Conservation (phyloP, 2,113 vertebrate species). For the Cyprinus carpio region DNA sequence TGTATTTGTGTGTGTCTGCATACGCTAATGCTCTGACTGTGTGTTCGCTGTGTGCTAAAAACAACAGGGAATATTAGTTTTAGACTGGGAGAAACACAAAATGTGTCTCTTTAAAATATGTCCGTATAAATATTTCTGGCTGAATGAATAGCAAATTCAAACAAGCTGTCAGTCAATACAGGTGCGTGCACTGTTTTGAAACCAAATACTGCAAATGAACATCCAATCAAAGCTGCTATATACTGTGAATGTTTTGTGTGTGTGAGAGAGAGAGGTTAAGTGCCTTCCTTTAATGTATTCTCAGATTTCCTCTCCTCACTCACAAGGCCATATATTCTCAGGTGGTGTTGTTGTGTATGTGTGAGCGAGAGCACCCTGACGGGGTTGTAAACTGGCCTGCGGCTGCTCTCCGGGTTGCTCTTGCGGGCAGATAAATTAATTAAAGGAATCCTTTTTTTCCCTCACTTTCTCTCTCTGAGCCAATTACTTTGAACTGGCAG, state of each 20-base stretch:
- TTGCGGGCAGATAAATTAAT: slow-evolving; percentile 91
- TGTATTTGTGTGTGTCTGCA: background rate
- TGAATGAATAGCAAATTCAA: slow-evolving; percentile 18
- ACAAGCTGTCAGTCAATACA: slow-evolving; percentile 34
- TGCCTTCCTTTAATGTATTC: slow-evolving; percentile 43
- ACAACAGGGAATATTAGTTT: background rate
- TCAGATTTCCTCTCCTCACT: slow-evolving; percentile 23
- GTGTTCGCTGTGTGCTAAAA: background rate
- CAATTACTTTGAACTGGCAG: slow-evolving; percentile 90
- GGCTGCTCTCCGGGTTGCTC: slow-evolving; percentile 85
- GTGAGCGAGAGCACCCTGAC: slow-evolving; percentile 74
- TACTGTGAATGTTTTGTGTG: background rate
- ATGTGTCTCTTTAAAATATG: slow-evolving; percentile 17
- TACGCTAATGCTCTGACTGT: background rate
- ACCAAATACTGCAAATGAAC: slow-evolving; percentile 16
- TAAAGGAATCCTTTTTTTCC: slow-evolving; percentile 83
- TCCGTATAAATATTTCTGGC: slow-evolving; percentile 26
- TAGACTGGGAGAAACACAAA: slow-evolving; percentile 3
- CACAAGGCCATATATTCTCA: slow-evolving; percentile 54
- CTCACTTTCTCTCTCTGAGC: slow-evolving; percentile 58
- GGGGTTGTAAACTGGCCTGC: slow-evolving; percentile 87
- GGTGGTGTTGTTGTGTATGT: slow-evolving; percentile 71
- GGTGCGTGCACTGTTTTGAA: background rate
- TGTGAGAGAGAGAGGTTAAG: slow-evolving; percentile 8
- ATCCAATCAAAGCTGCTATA: slow-evolving; percentile 9